Base-by-base conservation (phyloP, 2,113 vertebrate genomes). In the Aix galericulata region DNA sequence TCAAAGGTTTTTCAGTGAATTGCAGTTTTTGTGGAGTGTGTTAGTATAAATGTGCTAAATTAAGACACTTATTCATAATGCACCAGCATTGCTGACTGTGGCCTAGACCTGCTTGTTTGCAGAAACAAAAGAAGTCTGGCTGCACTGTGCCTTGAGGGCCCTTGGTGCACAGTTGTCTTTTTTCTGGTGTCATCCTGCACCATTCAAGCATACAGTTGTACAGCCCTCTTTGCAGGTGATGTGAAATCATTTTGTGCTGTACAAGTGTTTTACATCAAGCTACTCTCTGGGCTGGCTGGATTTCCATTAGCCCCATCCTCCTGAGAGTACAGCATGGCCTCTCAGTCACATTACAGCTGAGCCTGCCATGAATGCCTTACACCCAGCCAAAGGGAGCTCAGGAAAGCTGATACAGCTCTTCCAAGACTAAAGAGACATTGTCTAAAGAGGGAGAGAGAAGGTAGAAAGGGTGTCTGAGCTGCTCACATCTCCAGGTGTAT, bases 241-340 rank as follows among this genome's bases (percentile, higher is more conserved):
- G 69, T 31, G 29, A 58, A 64, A 91, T 79, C 76, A 32, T 74
- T 95, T 82, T 91, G 71, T 86, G 79, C 73, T 77, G 56, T 77
- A 90, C 93, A 80, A 86, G 29, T 46, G 94, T 77, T 93, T 88
- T 85, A 67, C 85, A 91, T 59, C 91, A 15, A 58, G 69, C 73
- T 77, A 3, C 89, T 81, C 64, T 77, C 78, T 50, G 72, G 26
- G 22, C 7, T 90, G 84, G 58, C 58, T 82, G 86, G 13, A 13
- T 73, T 95, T 95, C 93, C 62, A 82, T 42, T 58, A 74, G 67
- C 53, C 21, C 53, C 4, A 0, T 84, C 77, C 94, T 86, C 94
- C 79, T 20, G 73, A 86, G 94, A 78, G 60, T 1, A 0, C 22
- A 31, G 55, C 22, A 1, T 5, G 18, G 80, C 77, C 29, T 60